Evolutionary conservation across 2,888 invertebrate species (phyloP).

Genomic region (Agapostemon virescens): DNA sequence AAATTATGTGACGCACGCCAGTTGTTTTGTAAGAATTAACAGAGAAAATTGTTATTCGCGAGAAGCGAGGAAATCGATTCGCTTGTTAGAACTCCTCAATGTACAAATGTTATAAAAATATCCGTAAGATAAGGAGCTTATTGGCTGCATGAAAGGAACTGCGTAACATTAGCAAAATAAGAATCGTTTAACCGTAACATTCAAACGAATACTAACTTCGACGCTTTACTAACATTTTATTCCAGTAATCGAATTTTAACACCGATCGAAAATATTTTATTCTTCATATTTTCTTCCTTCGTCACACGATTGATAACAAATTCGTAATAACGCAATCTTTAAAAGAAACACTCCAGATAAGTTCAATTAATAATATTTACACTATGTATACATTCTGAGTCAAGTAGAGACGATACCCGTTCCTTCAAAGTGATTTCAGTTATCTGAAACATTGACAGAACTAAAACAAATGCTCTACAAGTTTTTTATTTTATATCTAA

Average conservation of each 20-base stretch:
- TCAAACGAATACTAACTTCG: neutral
- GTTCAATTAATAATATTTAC: neutral
- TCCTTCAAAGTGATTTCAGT: neutral
- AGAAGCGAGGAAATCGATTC: neutral
- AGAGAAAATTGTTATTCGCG: neutral
- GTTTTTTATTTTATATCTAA: neutral
- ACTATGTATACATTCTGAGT: neutral
- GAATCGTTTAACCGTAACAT: neutral
- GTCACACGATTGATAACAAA: neutral
- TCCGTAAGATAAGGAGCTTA: neutral
- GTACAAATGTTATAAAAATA: constrained; percentile 1
- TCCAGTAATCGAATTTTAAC: neutral
- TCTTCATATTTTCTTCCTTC: neutral
- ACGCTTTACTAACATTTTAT: neutral
- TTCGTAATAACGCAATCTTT: neutral
- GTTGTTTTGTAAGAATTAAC: neutral
- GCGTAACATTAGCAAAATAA: neutral
- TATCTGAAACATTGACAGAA: neutral
- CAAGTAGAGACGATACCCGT: neutral
- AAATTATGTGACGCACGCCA: neutral
- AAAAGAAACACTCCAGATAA: neutral
- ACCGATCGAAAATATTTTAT: neutral
- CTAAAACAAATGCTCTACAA: neutral
- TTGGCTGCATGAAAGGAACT: neutral
- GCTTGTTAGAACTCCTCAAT: too few relatives aligned